A percentile compares a stretch with the other conserved stretches of the same genome.
phyloP scores from a whole-genome alignment of 2,888 invertebrate species.

The Listrodromus nycthemerus region DNA sequence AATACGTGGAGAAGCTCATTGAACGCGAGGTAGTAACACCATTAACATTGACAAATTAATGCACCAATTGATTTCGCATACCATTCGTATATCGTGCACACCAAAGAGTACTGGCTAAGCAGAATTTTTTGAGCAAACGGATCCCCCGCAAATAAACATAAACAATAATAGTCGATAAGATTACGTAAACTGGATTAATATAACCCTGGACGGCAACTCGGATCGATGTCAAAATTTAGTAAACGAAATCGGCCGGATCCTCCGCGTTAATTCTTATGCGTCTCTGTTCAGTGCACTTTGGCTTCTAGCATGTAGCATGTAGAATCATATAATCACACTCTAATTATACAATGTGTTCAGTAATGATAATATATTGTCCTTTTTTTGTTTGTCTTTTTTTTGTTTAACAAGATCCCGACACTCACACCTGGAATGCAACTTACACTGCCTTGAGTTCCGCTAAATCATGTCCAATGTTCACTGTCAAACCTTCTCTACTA shows the following conservation, averaged over 20 bases:
- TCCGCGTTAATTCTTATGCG: slow-evolving; percentile 65
- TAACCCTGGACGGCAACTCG: not conserved
- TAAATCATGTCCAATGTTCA: slow-evolving; percentile 73
- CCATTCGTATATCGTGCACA: slow-evolving; percentile 43
- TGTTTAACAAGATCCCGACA: slow-evolving; percentile 79
- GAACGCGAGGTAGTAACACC: slow-evolving; percentile 93
- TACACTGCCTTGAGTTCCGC: slow-evolving; percentile 81
- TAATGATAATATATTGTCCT: slow-evolving; percentile 47
- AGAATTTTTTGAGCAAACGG: slow-evolving; percentile 11
- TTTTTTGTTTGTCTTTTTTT: slow-evolving; percentile 70
- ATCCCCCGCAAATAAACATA: not conserved
- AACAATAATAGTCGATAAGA: not conserved
- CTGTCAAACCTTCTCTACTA: slow-evolving; percentile 78
- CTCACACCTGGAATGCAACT: slow-evolving; percentile 81
- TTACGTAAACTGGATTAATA: not conserved
- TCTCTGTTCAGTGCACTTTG: slow-evolving; percentile 64
- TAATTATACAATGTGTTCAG: slow-evolving; percentile 17
- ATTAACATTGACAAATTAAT: slow-evolving; percentile 52
- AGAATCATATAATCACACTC: slow-evolving; percentile 35
- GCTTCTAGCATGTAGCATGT: slow-evolving; percentile 64
- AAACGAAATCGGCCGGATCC: slow-evolving; percentile 49
- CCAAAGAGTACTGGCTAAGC: slow-evolving; percentile 60
- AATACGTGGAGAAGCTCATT: slow-evolving; percentile 97
- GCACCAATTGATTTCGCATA: slow-evolving; percentile 55
- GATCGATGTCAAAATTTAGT: slow-evolving; percentile 3